Evolutionary conservation across 2,113 vertebrate species (phyloP).

Genomic region (Petromus typicus): DNA sequence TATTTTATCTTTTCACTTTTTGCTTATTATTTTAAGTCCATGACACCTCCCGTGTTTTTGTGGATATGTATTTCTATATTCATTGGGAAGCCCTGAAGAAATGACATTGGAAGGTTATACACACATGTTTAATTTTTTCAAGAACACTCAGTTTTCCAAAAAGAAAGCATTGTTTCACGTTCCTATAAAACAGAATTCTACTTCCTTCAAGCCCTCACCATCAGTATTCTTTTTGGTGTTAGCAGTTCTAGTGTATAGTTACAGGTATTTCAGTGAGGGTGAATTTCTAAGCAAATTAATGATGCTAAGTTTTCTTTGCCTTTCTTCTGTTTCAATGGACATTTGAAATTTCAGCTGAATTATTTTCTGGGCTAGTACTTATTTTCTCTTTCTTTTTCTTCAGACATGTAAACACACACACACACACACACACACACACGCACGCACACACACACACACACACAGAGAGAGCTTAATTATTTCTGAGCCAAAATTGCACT

Average conservation of each 20-base stretch:
- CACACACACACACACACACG: neutral
- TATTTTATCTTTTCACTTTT: neutral
- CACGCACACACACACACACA: neutral
- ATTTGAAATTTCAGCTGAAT: conserved; percentile 13
- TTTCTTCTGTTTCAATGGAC: neutral
- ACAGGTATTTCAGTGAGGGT: neutral
- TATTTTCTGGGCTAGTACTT: neutral
- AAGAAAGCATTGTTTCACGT: neutral
- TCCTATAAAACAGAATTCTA: neutral
- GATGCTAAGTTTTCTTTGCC: neutral
- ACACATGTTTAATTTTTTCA: neutral
- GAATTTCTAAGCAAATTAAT: neutral
- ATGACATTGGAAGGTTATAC: neutral
- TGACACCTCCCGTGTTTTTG: neutral
- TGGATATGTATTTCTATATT: neutral
- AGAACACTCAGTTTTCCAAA: neutral
- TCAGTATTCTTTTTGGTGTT: neutral
- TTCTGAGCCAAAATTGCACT: neutral
- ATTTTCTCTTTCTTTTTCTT: neutral
- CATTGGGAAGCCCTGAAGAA: neutral
- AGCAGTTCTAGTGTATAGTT: neutral
- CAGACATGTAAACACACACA: neutral
- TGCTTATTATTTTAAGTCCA: neutral
- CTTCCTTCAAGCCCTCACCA: neutral
- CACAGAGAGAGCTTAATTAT: neutral